Conservation (phyloP, 2,113 vertebrate genomes). For the Colius striatus region DNA sequence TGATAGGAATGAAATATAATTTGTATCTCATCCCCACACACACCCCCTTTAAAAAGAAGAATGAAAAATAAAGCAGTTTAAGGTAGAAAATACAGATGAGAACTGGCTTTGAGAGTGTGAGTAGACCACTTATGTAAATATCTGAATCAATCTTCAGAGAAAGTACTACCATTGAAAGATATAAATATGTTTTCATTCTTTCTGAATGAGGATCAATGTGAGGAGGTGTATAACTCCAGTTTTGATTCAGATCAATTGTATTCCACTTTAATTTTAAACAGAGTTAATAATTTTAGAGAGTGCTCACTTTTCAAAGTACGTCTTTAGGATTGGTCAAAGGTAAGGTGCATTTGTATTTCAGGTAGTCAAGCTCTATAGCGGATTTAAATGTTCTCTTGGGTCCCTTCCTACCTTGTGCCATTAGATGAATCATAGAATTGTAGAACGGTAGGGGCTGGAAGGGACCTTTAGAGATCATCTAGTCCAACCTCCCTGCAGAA, state of each 20-base stretch:
- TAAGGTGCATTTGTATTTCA: neutral
- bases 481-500: no score
- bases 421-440: no score
- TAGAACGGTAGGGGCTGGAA: no score
- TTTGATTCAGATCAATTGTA: neutral
- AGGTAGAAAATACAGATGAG: neutral
- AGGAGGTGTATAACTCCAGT: neutral
- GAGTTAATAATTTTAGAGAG: neutral
- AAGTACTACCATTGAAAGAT: neutral
- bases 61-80: neutral
- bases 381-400: neutral
- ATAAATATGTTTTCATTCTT: constrained; percentile 1
- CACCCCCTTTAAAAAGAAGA: neutral
- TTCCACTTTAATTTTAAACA: constrained; percentile 16
- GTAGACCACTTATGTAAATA: neutral
- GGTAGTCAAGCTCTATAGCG: neutral
- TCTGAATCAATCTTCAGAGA: constrained; percentile 13
- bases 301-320: neutral
- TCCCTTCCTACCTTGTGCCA: neutral
- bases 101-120: neutral
- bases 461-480: no score
- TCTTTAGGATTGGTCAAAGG: neutral
- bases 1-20: neutral
- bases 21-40: neutral
- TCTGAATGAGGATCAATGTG: constrained; percentile 14